Base-by-base conservation (phyloP, 2,888 invertebrate genomes). In the Ommatoiulus sabulosus region DNA sequence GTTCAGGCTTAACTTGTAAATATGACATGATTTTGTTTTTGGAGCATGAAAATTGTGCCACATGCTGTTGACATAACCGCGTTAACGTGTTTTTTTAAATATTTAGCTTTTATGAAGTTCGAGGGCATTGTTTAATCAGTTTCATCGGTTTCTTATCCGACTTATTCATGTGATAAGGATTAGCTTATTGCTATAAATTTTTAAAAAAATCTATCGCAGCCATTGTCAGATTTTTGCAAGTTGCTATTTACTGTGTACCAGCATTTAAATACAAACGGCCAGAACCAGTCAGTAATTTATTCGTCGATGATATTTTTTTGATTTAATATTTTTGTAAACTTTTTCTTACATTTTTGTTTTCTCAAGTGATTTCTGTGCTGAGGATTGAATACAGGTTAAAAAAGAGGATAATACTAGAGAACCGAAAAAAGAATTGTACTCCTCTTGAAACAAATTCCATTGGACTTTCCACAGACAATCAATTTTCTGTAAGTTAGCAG, bases 21-120 rank as follows among this genome's bases (percentile, higher is more conserved):
- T 72, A 20, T 72, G 6, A 72, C 72, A 24, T 24, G 10, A 24
- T 72, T 72, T 72, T 72, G 8, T 72, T 72, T 72, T 24, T n/a
- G 24, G 72, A 5, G 72, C 72, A 72, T 20, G 72, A 72, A 72
- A 52, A 7, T 24, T 72, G 72, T 72, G 72, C 24, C 72, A 72
- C 24, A 24, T 3, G 8, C 20, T 72, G 72, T 72, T 72, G 5
- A 72, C 72, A 20, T 6, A 63, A 6, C 20, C 10, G 12, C 15
- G 52, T 52, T 12, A 52, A 52, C 12, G 24, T 72, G 20, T 72
- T 72, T 72, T 35, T 72, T 72, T 24, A 72, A 72, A 72, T 72
- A 72, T 72, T 52, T 24, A 72, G 24, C 72, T 72, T 24, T 24
- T 24, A 24, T 72, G 72, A 72, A 72, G 72, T 72, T 72, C 72